These are phyloP conservation scores for Zelleria hepariella DNA, from an alignment of 2,888 invertebrate genomes.

Conservation along the genomic window DNA sequence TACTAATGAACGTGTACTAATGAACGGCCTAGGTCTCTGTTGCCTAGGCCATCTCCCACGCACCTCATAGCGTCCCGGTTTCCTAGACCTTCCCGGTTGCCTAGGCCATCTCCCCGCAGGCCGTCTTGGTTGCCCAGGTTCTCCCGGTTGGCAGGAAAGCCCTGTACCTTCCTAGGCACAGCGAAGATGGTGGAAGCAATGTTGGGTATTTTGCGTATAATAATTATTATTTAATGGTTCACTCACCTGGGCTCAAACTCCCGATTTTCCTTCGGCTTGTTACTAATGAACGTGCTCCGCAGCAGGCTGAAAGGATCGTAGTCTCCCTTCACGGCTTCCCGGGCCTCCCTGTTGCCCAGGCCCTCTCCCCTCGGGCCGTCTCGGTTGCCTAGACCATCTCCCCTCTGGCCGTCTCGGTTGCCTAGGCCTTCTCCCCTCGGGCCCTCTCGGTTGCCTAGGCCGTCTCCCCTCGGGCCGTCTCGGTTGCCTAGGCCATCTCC, in stretches of 20 bases:
- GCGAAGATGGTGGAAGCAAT: background rate
- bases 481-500: constrained; percentile 7
- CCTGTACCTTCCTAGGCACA: constrained; percentile 6
- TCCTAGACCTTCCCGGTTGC: background rate
- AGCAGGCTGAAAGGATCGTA: constrained; percentile 55
- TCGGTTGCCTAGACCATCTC: background rate
- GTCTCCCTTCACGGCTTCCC: constrained; percentile 17
- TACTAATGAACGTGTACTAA: constrained; percentile 48
- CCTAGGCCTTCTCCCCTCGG: background rate
- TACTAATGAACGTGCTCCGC: constrained; percentile 48
- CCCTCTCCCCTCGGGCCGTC: background rate
- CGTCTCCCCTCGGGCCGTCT: background rate
- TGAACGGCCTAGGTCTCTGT: constrained; percentile 23
- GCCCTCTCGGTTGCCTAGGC: background rate
- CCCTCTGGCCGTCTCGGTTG: background rate
- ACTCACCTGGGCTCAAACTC: constrained; percentile 14
- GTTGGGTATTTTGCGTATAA: too few species aligned
- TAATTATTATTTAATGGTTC: too few species aligned
- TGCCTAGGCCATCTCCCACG: constrained; percentile 6
- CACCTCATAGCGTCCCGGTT: too few species aligned
- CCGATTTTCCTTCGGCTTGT: constrained; percentile 17
- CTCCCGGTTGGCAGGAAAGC: background rate
- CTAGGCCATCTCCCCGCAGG: too few species aligned
- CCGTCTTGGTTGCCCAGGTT: background rate
- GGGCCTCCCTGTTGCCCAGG: background rate